A percentile compares a stretch with the other conserved stretches of the same genome.
phyloP scores from a whole-genome alignment of 1,140 invertebrate species.

The Oryzaephilus surinamensis region DNA sequence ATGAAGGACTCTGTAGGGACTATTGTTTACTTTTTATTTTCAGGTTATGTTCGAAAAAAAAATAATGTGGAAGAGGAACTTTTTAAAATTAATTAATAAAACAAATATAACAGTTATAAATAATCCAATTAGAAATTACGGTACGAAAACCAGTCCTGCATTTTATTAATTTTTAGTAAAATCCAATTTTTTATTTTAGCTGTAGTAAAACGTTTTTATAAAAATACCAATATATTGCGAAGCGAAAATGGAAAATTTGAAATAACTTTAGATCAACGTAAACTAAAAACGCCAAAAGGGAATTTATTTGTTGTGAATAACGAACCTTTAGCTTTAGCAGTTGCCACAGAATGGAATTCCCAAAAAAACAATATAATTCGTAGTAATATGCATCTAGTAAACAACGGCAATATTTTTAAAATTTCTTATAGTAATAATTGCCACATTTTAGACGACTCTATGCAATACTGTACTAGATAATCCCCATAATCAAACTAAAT shows the following conservation, averaged over 20 bases:
- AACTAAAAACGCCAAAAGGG: conserved; percentile 80
- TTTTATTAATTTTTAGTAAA: background rate
- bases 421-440: too few relatives aligned
- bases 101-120: too few relatives aligned
- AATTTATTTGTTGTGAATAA: conserved; percentile 64
- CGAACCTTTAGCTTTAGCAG: conserved; percentile 80
- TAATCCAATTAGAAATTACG: too few relatives aligned
- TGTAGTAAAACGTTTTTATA: conserved; percentile 55
- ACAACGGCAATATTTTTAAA: too few relatives aligned
- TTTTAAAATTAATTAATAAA: too few relatives aligned
- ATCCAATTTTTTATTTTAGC: conserved; percentile 1
- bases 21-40: too few relatives aligned
- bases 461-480: conserved; percentile 88
- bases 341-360: conserved; percentile 87
- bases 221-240: conserved; percentile 52
- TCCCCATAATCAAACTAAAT: conserved; percentile 67
- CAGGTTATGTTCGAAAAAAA: too few relatives aligned
- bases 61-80: too few relatives aligned
- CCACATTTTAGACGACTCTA: conserved; percentile 70
- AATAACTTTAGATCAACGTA: conserved; percentile 69
- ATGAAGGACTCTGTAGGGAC: too few relatives aligned
- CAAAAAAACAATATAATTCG: conserved; percentile 69
- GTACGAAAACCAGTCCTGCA: too few relatives aligned
- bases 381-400: conserved; percentile 83
- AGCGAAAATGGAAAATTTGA: conserved; percentile 54